A percentile compares a stretch with the other conserved stretches of the same genome.
These are phyloP conservation scores for Dermochelys coriacea DNA, from an alignment of 2,797 vertebrate species.

Conservation along the genomic window DNA sequence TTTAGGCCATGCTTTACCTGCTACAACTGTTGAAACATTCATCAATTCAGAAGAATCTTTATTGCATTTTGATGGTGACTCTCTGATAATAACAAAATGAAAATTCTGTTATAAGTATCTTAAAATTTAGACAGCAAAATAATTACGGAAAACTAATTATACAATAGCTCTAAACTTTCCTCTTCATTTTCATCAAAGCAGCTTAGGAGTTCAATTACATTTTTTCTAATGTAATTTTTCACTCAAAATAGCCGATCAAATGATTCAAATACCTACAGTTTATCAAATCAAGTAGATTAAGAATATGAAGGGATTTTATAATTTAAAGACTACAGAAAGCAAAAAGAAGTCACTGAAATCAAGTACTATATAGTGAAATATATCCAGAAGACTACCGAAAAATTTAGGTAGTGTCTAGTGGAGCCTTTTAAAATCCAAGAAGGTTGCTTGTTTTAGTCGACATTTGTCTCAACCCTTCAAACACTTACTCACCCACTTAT, in stretches of 20 bases:
- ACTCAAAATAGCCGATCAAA: neutral
- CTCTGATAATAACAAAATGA: constrained; percentile 37
- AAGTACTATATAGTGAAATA: neutral
- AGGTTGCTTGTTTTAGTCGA: neutral
- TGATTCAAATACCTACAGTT: neutral
- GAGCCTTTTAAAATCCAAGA: neutral
- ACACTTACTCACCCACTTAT: neutral
- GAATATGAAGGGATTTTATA: neutral
- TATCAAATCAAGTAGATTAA: neutral
- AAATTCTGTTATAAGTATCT: neutral
- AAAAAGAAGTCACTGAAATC: neutral
- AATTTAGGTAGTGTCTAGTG: neutral
- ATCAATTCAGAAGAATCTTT: constrained; percentile 54
- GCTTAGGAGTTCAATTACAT: neutral
- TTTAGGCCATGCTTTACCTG: constrained; percentile 74
- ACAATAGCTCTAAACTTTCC: neutral
- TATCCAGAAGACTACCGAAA: neutral
- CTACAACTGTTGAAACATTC: constrained; percentile 57
- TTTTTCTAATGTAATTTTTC: neutral
- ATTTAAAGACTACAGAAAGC: neutral
- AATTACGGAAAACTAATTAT: neutral
- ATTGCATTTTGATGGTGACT: constrained; percentile 7
- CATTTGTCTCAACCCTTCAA: neutral
- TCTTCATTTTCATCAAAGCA: neutral
- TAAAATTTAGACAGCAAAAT: accelerated